Conservation (phyloP, 2,888 invertebrate genomes). For the Netelia fuscicornis region DNA sequence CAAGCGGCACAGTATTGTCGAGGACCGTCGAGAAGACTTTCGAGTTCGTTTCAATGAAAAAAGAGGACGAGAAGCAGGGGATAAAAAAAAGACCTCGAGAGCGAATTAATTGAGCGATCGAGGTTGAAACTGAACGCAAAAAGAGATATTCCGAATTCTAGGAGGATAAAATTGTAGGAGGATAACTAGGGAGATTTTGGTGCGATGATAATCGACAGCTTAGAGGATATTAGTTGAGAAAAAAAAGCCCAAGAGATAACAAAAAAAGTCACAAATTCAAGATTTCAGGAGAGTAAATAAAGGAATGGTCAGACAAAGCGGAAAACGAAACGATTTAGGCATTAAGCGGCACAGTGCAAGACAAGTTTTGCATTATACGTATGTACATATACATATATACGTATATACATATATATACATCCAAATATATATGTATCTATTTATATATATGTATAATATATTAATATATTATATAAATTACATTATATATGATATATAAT, state of each 20-base stretch:
- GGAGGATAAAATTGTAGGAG: conserved; percentile 14
- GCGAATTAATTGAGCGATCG: not conserved
- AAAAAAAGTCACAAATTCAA: conserved; percentile 1
- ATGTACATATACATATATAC: conserved; percentile 26
- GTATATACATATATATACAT: conserved; percentile 24
- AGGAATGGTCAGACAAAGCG: conserved; percentile 52
- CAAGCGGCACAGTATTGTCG: not conserved
- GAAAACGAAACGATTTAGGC: conserved; percentile 43
- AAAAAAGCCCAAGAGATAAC: conserved; percentile 4
- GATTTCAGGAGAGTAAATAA: conserved; percentile 35
- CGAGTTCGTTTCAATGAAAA: conserved; percentile 1
- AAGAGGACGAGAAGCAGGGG: not conserved
- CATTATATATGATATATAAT: too few relatives aligned
- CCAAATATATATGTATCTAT: not conserved
- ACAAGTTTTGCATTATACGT: conserved; percentile 60
- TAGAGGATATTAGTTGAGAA: conserved; percentile 40
- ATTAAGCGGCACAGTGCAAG: conserved; percentile 55
- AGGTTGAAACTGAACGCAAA: not conserved
- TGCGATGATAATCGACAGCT: conserved; percentile 64
- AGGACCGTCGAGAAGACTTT: not conserved
- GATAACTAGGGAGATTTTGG: conserved; percentile 25
- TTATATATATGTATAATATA: not conserved
- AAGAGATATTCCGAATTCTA: conserved; percentile 4
- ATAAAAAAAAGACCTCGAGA: conserved; percentile 4
- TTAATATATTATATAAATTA: too few relatives aligned